Evolutionary conservation across 2,113 vertebrate genomes (phyloP).

Genomic region (Dromas ardeola): DNA sequence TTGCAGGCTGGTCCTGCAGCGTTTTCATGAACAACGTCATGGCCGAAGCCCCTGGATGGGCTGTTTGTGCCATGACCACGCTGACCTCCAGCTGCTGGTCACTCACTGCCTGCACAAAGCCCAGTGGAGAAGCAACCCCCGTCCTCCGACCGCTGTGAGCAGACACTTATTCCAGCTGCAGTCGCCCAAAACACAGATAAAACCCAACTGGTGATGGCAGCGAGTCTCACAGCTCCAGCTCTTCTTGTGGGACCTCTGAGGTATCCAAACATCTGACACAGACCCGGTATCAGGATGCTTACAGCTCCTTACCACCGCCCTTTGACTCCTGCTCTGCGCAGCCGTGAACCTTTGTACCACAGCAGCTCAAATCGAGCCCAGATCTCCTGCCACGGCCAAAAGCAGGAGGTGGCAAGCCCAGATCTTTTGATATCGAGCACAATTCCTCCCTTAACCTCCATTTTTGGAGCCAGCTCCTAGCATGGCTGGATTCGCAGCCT

Average conservation of each 20-base stretch:
- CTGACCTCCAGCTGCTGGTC: neutral
- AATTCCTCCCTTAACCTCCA: neutral
- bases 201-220: neutral
- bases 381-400: neutral
- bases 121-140: neutral
- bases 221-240: neutral
- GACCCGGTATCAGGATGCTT: neutral
- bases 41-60: neutral
- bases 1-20: too few species aligned
- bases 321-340: neutral
- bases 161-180: neutral
- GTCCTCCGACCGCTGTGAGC: neutral
- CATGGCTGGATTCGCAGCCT: neutral
- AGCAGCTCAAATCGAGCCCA: neutral
- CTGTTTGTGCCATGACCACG: neutral
- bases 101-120: neutral
- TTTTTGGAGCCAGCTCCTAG: neutral
- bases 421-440: neutral
- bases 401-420: neutral
- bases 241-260: neutral
- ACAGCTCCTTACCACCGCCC: neutral
- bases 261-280: neutral
- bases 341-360: neutral
- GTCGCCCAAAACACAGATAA: neutral
- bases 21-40: fast-evolving